Percentiles rank a stretch among this genome's conserved stretches.
These are phyloP conservation scores for Hyla sarda DNA, from an alignment of 2,113 vertebrate species.

Conservation along the genomic window DNA sequence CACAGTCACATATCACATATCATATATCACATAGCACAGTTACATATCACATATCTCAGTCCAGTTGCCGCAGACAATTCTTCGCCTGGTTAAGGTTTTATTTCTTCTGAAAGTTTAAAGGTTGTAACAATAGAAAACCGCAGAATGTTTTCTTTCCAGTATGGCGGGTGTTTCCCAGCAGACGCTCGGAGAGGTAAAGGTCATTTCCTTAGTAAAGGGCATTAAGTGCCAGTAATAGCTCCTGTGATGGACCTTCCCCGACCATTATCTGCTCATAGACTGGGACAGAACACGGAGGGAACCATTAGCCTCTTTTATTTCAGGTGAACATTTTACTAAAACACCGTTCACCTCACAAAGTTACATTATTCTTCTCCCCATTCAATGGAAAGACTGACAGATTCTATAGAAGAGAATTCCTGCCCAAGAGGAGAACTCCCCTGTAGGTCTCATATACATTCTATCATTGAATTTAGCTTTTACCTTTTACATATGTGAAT, in stretches of 20 bases:
- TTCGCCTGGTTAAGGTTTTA: background rate
- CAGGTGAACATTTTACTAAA: background rate
- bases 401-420: too few relatives aligned
- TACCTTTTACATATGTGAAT: too few relatives aligned
- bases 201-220: slow-evolving; percentile 8
- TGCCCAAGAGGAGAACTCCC: too few relatives aligned
- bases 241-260: background rate
- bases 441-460: too few relatives aligned
- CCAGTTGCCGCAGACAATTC: background rate
- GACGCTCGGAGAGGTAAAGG: background rate
- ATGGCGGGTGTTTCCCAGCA: background rate
- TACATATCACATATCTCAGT: background rate
- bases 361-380: background rate
- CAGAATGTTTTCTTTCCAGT: slow-evolving; percentile 3
- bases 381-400: too few relatives aligned
- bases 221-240: slow-evolving; percentile 19
- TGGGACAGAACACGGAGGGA: background rate
- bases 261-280: background rate
- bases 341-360: background rate
- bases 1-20: background rate
- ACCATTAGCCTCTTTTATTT: background rate
- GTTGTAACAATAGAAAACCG: slow-evolving; percentile 20
- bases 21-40: too few relatives aligned
- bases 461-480: too few relatives aligned
- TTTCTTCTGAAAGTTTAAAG: slow-evolving; percentile 26